These are phyloP conservation scores for Linepithema humile DNA, from an alignment of 1,140 invertebrate species.

Conservation along the genomic window DNA sequence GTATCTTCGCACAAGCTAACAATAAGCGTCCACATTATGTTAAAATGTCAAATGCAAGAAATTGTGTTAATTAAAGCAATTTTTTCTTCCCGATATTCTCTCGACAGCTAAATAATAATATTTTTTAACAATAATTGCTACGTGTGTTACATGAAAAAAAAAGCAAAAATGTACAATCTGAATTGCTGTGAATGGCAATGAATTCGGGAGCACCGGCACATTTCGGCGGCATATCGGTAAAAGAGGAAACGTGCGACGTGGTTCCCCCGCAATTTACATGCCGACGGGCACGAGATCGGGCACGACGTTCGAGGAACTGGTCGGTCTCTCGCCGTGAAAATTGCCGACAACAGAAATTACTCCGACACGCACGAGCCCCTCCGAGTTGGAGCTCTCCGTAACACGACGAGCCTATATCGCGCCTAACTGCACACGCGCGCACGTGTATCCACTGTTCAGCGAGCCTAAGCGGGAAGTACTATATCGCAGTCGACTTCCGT, in stretches of 20 bases:
- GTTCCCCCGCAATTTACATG: slow-evolving; percentile 21
- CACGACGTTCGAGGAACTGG: slow-evolving; percentile 44
- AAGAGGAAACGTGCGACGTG: slow-evolving; percentile 15
- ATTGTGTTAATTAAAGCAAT: background rate
- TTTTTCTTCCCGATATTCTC: background rate
- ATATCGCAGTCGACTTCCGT: slow-evolving; percentile 73
- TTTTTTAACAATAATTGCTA: background rate
- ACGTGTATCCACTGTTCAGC: slow-evolving; percentile 64
- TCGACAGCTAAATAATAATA: background rate
- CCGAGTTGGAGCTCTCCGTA: slow-evolving; percentile 26
- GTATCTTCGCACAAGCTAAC: background rate
- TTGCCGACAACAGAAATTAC: slow-evolving; percentile 56
- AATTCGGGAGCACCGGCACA: background rate
- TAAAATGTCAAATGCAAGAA: background rate
- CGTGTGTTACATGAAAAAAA: background rate
- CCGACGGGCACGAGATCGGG: slow-evolving; percentile 10
- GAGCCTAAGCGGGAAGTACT: slow-evolving; percentile 67
- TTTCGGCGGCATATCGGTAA: background rate
- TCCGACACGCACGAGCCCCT: slow-evolving; percentile 26
- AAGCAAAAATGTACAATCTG: background rate
- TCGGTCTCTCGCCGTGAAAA: slow-evolving; percentile 47
- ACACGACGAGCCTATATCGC: slow-evolving; percentile 13
- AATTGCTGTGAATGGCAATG: background rate
- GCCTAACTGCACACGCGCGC: slow-evolving; percentile 57
- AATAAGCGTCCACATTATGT: background rate